phyloP scores from a whole-genome alignment of 2,113 vertebrate species.

The Bufo gargarizans region DNA sequence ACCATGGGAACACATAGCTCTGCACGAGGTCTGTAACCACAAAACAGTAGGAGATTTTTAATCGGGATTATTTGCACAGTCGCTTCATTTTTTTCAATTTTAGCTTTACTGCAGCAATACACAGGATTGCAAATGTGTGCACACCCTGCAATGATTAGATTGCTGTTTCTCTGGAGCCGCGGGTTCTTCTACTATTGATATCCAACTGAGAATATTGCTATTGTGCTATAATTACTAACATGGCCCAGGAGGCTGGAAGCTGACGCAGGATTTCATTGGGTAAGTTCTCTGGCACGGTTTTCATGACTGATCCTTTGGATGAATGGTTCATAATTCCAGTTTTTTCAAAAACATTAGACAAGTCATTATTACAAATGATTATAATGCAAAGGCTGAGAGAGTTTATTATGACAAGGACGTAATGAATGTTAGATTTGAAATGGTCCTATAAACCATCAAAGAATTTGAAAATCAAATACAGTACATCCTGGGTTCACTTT shows the following conservation, averaged over 20 bases:
- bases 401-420: neutral
- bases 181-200: neutral
- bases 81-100: neutral
- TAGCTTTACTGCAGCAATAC: neutral
- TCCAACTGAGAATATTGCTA: neutral
- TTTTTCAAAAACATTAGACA: neutral
- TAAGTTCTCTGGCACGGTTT: neutral
- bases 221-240: neutral
- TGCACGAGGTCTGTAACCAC: neutral
- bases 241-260: neutral
- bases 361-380: neutral
- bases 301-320: neutral
- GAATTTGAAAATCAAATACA: neutral
- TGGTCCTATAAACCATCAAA: neutral
- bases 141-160: neutral
- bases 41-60: neutral
- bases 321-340: neutral
- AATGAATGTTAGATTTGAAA: neutral
- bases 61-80: neutral
- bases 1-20: no score
- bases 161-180: no score
- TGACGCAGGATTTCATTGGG: neutral
- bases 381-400: neutral
- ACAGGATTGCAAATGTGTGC: no score
- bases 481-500: neutral